Conservation (phyloP, 92 coral and sea anemone species). For the Actinernus sp. region DNA sequence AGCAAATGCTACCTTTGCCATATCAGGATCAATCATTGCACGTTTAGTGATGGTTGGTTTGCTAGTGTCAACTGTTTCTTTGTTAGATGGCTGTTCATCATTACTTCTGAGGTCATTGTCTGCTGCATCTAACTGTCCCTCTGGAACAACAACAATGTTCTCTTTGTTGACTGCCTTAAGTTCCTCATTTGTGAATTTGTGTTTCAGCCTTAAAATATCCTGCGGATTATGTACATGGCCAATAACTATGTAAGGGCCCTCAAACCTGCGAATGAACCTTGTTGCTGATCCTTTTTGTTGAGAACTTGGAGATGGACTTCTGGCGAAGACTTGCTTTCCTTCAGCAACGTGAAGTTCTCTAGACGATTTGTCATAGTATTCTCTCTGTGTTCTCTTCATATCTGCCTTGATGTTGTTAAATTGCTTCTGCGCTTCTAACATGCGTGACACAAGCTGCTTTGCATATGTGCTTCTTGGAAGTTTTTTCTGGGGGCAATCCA, state of each 20-base stretch:
- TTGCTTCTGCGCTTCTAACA: conserved; percentile 53
- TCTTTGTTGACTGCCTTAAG: conserved; percentile 55
- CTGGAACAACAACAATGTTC: conserved; percentile 67
- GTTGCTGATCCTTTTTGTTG: conserved; percentile 37
- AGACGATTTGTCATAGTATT: conserved; percentile 9
- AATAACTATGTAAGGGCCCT: conserved; percentile 54
- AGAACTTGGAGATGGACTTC: conserved; percentile 29
- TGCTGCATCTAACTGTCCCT: conserved; percentile 2
- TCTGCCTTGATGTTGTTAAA: conserved; percentile 56
- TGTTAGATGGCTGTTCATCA: no score
- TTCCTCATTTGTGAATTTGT: conserved; percentile 36
- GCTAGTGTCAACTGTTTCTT: not conserved
- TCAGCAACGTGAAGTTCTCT: conserved; percentile 7
- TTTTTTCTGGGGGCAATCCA: conserved; percentile 16
- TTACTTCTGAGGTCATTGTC: no score
- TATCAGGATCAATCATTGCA: conserved; percentile 15
- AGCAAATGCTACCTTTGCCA: conserved; percentile 45
- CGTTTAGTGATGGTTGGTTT: not conserved
- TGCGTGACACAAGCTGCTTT: conserved; percentile 6
- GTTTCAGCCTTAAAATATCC: conserved; percentile 45
- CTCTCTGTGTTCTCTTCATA: conserved; percentile 28
- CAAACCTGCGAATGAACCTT: conserved; percentile 16
- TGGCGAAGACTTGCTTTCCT: conserved; percentile 7
- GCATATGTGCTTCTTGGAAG: not conserved
- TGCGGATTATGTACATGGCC: conserved; percentile 51